Percentiles rank a stretch among this genome's conserved stretches.
These are phyloP conservation scores for Oreonectes daqikongensis DNA, from an alignment of 2,797 vertebrate genomes.

Conservation along the genomic window DNA sequence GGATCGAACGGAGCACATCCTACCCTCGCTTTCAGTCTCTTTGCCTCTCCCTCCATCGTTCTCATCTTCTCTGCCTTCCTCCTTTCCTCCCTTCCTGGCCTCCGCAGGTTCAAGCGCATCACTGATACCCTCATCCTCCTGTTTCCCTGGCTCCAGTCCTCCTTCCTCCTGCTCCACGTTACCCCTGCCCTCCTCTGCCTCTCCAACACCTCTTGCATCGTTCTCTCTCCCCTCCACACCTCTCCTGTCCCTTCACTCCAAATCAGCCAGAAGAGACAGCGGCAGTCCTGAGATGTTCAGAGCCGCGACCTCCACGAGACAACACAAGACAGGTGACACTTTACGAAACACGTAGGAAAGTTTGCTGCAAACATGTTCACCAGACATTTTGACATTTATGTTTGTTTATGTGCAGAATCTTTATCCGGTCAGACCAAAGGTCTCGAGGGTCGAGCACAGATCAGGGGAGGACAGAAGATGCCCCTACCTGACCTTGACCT, in stretches of 20 bases:
- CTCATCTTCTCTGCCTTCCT: background rate
- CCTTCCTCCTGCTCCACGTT: slow-evolving; percentile 29
- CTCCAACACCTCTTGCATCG: slow-evolving; percentile 54
- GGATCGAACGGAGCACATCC: slow-evolving; percentile 68
- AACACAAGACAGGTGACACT: slow-evolving; percentile 65
- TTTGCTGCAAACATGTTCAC: too few relatives aligned
- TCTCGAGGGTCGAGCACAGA: slow-evolving; percentile 8
- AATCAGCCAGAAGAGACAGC: slow-evolving; percentile 83
- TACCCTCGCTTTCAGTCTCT: slow-evolving; percentile 24
- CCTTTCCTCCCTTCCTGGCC: slow-evolving; percentile 28
- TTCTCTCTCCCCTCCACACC: slow-evolving; percentile 51
- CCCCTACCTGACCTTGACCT: slow-evolving; percentile 45
- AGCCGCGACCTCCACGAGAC: slow-evolving; percentile 69
- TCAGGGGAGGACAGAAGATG: slow-evolving; percentile 36
- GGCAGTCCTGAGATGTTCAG: slow-evolving; percentile 82
- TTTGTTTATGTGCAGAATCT: slow-evolving; percentile 41
- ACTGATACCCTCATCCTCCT: background rate
- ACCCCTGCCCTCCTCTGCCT: background rate
- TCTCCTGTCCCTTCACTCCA: slow-evolving; percentile 66
- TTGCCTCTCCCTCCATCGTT: slow-evolving; percentile 55
- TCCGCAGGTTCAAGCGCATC: slow-evolving; percentile 53
- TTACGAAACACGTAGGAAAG: too few relatives aligned
- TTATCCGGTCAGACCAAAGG: slow-evolving; percentile 21
- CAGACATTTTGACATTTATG: background rate
- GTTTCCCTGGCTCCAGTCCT: slow-evolving; percentile 6